These are phyloP conservation scores for Hypena proboscidalis DNA, from an alignment of 2,888 invertebrate genomes.

Conservation along the genomic window DNA sequence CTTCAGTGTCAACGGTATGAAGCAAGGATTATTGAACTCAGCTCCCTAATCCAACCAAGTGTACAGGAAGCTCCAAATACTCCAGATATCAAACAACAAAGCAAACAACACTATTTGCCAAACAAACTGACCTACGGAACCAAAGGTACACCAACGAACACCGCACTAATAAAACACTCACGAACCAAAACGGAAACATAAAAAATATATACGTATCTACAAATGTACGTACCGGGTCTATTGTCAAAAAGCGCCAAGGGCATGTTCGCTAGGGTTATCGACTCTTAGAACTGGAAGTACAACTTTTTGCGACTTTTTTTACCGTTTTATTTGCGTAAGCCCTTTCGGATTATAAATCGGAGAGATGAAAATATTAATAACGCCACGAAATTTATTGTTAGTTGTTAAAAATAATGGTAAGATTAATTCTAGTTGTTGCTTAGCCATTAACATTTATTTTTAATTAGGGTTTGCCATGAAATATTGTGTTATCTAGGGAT, in stretches of 20 bases:
- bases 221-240: slow-evolving; percentile 26
- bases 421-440: background rate
- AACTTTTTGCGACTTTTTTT: slow-evolving; percentile 11
- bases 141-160: slow-evolving; percentile 16
- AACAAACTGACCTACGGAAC: slow-evolving; percentile 21
- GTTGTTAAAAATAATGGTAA: slow-evolving; percentile 5
- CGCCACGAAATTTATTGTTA: slow-evolving; percentile 11
- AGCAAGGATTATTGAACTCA: too few relatives aligned
- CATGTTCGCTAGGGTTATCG: slow-evolving; percentile 35
- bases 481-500: slow-evolving; percentile 1
- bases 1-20: too few relatives aligned
- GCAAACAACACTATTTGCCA: slow-evolving; percentile 19
- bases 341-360: slow-evolving; percentile 12
- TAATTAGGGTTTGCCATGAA: slow-evolving; percentile 8
- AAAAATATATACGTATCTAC: slow-evolving; percentile 35
- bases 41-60: too few relatives aligned
- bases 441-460: slow-evolving; percentile 7
- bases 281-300: slow-evolving; percentile 3
- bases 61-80: background rate
- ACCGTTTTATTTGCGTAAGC: slow-evolving; percentile 3
- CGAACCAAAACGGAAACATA: slow-evolving; percentile 46
- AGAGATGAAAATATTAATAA: slow-evolving; percentile 1
- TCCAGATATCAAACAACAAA: slow-evolving; percentile 4
- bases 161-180: slow-evolving; percentile 46
- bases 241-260: slow-evolving; percentile 46